These are phyloP conservation scores for Rhingia campestris DNA, from an alignment of 2,888 invertebrate species.

Conservation along the genomic window DNA sequence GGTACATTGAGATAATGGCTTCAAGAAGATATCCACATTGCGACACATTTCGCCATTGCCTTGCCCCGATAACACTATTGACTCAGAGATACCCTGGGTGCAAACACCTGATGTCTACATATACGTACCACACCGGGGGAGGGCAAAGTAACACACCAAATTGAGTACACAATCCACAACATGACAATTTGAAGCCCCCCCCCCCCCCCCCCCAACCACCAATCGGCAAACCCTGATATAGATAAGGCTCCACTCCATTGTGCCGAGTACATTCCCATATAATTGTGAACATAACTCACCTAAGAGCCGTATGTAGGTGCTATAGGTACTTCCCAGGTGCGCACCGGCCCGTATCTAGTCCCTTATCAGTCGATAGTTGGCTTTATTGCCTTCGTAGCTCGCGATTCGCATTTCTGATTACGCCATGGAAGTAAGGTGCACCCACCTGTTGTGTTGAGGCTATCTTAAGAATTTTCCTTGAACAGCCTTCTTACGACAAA, in stretches of 20 bases:
- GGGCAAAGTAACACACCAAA: constrained; percentile 55
- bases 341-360: constrained; percentile 46
- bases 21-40: constrained; percentile 47
- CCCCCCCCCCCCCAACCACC: background rate
- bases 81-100: constrained; percentile 71
- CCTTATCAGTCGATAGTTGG: constrained; percentile 62
- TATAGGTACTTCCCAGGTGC: constrained; percentile 67
- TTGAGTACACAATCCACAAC: constrained; percentile 57
- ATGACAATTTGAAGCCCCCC: constrained; percentile 32
- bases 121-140: constrained; percentile 22
- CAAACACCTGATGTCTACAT: constrained; percentile 67
- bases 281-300: background rate
- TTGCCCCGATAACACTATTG: constrained; percentile 53
- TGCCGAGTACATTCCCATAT: constrained; percentile 55
- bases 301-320: background rate
- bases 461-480: constrained; percentile 66
- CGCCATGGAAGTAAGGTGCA: constrained; percentile 64
- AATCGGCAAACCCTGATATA: no score
- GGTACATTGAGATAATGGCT: constrained; percentile 59
- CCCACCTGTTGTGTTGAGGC: constrained; percentile 54
- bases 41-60: constrained; percentile 42
- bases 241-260: constrained; percentile 35
- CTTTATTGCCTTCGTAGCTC: constrained; percentile 61
- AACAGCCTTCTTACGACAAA: constrained; percentile 41
- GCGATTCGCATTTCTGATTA: constrained; percentile 65